Conservation (phyloP, 64 coral and sea anemone species). For the Actinia equina region DNA sequence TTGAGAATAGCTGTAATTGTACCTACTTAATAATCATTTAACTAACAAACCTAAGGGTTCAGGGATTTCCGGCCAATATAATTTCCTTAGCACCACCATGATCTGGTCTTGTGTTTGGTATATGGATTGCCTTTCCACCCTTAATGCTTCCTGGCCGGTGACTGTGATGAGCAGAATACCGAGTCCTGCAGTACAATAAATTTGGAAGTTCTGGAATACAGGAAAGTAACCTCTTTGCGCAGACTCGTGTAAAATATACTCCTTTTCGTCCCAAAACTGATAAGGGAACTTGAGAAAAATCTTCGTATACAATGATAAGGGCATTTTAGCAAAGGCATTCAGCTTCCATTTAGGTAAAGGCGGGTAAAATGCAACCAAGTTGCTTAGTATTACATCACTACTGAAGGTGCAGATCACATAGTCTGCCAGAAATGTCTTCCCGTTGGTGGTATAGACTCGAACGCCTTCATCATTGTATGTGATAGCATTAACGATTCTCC, state of each 20-base stretch:
- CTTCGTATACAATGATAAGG: conserved; percentile 38
- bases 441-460: background rate
- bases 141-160: conserved; percentile 25
- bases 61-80: conserved; percentile 32
- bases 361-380: conserved; percentile 7
- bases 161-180: conserved; percentile 19
- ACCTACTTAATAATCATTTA: background rate
- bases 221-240: conserved; percentile 33
- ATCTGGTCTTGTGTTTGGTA: conserved; percentile 12
- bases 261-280: conserved; percentile 41
- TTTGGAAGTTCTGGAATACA: conserved; percentile 24
- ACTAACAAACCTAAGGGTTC: conserved; percentile 1
- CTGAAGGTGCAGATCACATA: conserved; percentile 35
- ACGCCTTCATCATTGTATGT: background rate
- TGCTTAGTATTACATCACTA: conserved; percentile 23
- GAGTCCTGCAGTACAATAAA: background rate
- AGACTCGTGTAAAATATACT: conserved; percentile 31
- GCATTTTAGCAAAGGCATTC: conserved; percentile 46
- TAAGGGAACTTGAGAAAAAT: conserved; percentile 56
- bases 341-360: conserved; percentile 43
- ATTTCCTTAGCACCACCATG: conserved; percentile 2
- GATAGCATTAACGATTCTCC: background rate
- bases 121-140: conserved; percentile 32
- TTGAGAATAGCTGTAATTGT: no score
- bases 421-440: background rate